These are phyloP conservation scores for Papilio aristodemus DNA, from an alignment of 1,140 invertebrate species.

Conservation along the genomic window DNA sequence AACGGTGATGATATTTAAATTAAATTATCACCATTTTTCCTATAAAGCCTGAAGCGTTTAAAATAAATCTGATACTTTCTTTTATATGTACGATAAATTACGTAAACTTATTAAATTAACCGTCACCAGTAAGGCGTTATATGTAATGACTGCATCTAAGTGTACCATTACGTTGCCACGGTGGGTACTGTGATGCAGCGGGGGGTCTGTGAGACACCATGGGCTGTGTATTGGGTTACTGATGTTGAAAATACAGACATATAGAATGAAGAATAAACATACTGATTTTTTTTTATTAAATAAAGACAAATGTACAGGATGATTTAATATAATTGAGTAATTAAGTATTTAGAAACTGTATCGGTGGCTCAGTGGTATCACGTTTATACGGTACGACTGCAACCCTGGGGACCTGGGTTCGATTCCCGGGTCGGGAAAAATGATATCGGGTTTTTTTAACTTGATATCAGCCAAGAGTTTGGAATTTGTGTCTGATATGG, in stretches of 20 bases:
- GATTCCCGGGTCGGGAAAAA: no score
- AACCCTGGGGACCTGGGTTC: no score
- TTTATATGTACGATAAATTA: constrained; percentile 12
- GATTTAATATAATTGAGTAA: no score
- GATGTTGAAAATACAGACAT: neutral
- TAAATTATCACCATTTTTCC: neutral
- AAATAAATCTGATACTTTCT: neutral
- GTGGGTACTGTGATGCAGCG: constrained; percentile 11
- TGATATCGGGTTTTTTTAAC: no score
- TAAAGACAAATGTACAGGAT: neutral
- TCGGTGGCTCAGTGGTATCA: no score
- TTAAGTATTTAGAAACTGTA: no score
- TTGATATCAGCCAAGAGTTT: no score
- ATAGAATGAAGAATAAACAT: neutral
- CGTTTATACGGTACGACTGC: no score
- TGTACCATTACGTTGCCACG: constrained; percentile 23
- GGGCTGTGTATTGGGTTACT: constrained; percentile 27
- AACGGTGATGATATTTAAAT: no score
- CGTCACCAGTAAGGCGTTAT: constrained; percentile 21
- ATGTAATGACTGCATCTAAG: constrained; percentile 25
- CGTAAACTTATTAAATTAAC: constrained; percentile 18
- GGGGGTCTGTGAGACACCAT: constrained; percentile 23
- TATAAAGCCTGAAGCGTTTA: neutral
- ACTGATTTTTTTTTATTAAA: neutral
- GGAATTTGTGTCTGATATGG: no score